Evolutionary conservation across 2,888 invertebrate genomes (phyloP), one percentile per base, ranked within the genome.

Genomic region (Eurytoma californica): DNA sequence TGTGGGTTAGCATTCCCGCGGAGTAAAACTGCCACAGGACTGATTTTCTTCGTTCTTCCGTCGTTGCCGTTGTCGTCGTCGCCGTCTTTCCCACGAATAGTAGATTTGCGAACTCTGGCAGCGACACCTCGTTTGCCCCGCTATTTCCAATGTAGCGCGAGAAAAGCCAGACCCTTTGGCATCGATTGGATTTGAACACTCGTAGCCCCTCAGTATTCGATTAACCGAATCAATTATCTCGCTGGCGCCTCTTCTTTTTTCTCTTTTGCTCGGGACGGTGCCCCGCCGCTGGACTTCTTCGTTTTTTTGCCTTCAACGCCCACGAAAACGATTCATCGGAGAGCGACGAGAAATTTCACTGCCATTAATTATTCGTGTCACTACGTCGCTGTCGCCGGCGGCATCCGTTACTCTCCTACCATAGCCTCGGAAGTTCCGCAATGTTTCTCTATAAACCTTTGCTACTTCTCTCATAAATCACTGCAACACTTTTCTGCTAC

Each of bases 1-100:
- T 95, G 92, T 95, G 95, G 84, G 95, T 95, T 90, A 95, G 92
- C 94, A 95, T 95, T 90, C 88, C 88, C 60, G 72, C 63, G 61
- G 72, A 72, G 70, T 69, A 73, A 51, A 78, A 75, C 58, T 80
- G 80, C 75, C 77, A 72, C 60, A 80, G 75, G 60, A 80, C 70
- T 74, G 74, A 77, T 70, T 80, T 77, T 61, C 77, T 47, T 67
- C 60, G 67, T 24, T 80, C 69, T 47, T 77, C 61, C 57, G 28
- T 53, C 18, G 58, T 28, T 58, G 28, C 65, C 65, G 39, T n/a
- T 49, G 68, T 24, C 30, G 53, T 68, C 68, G 63, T 63, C 53
- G 28, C 16, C 14, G 73, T 63, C 30, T 68, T 60, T 74, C 51
- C 53, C 69, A 63, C 24, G 28, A 74, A 55, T 61, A 58, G 39